Evolutionary conservation across 2,888 invertebrate genomes (phyloP), one percentile per base, ranked within the genome.

Genomic region (Lycaena phlaeas): DNA sequence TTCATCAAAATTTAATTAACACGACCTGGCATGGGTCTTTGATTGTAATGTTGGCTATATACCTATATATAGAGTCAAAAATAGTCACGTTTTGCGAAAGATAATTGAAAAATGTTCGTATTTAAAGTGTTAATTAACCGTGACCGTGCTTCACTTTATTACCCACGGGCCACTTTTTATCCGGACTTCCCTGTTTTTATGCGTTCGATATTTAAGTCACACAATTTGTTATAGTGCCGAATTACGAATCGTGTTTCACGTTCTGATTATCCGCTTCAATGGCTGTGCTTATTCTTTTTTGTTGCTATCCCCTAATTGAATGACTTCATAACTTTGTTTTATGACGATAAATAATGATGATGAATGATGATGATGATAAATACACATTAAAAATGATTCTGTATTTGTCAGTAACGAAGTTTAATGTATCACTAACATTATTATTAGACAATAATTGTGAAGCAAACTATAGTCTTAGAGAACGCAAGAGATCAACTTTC

Each of bases 221-320:
- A 74, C 72, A 71, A 72, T 74, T 76, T 72, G 67, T 61, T 64
- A 62, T 69, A 68, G 64, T 68, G 66, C 68, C 59, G 60, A 64
- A 68, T 68, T 57, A 56, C 26, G 69, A 58, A 61, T 77, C 71
- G 68, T 62, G 69, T 77, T 79, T 77, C 77, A 67, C 70, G 77
- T 74, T 78, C 74, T 73, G 68, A 79, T 82, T 81, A 79, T 69
- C 57, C 78, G 82, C 60, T 78, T 71, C 73, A 79, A 63, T 77
- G 71, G 76, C 65, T 74, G 77, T 64, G 75, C 76, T 75, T 73
- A 75, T 76, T 81, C n/a, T n/a, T 81, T 49, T 78, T 76, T 72
- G 11, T 27, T n/a, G 10, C 6, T 4, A 17, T 4, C 10, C 10
- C 4, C 22, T 34, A 22, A 34, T 34, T 34, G 34, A 34, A 22